These are phyloP conservation scores for Jaculus jaculus DNA, from an alignment of 2,113 vertebrate genomes.

Conservation along the genomic window DNA sequence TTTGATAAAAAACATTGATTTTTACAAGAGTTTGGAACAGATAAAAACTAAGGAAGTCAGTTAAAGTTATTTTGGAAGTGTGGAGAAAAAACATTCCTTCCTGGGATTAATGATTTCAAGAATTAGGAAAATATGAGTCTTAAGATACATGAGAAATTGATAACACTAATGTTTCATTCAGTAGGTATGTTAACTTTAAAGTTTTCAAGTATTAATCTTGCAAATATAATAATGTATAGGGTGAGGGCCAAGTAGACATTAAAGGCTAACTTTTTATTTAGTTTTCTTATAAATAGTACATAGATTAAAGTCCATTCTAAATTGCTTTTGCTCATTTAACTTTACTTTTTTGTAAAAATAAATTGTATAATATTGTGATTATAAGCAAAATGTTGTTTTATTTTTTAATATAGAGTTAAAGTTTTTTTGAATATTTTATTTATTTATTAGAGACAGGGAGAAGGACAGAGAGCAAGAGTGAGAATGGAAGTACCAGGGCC, in stretches of 20 bases:
- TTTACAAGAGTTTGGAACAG: not conserved
- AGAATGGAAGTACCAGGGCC: too few species aligned
- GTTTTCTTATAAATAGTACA: not conserved
- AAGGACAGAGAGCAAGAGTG: too few species aligned
- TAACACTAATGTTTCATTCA: not conserved
- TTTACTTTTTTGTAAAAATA: conserved; percentile 10
- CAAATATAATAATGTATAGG: not conserved
- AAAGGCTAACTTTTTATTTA: not conserved
- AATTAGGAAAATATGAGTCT: not conserved
- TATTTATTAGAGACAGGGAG: too few species aligned
- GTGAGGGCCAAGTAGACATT: not conserved
- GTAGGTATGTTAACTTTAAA: not conserved
- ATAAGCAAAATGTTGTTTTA: not conserved
- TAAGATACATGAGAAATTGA: not conserved
- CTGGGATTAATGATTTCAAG: not conserved
- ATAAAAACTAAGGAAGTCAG: not conserved
- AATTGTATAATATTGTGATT: not conserved
- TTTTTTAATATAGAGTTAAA: not conserved
- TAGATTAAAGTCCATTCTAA: not conserved
- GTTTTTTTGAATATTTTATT: too few species aligned
- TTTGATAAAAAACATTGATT: not conserved
- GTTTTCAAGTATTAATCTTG: not conserved
- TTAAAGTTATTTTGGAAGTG: not conserved
- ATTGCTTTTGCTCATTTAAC: not conserved
- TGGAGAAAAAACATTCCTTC: not conserved